Conservation (phyloP, 2,888 invertebrate genomes). For the Brachyptera putata region DNA sequence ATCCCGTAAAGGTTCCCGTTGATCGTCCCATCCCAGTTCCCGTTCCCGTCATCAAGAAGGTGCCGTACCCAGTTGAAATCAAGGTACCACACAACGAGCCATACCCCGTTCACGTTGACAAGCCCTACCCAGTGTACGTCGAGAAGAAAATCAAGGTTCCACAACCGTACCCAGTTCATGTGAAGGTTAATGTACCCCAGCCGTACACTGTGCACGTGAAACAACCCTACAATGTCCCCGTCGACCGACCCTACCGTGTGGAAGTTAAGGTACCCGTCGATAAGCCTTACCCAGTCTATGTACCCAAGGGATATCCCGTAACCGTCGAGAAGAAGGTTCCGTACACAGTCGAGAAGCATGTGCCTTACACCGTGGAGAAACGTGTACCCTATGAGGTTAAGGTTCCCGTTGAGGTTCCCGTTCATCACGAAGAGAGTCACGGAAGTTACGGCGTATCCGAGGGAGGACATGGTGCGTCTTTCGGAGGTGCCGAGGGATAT, state of each 20-base stretch:
- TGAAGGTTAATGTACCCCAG: constrained; percentile 60
- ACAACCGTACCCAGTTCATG: constrained; percentile 65
- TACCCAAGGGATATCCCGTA: constrained; percentile 69
- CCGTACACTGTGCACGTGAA: constrained; percentile 41
- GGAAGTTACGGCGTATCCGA: background rate
- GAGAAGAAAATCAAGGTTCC: constrained; percentile 62
- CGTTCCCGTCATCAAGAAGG: constrained; percentile 65
- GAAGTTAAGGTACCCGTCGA: constrained; percentile 34
- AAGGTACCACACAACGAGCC: constrained; percentile 62
- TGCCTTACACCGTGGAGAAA: constrained; percentile 41
- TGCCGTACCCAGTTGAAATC: constrained; percentile 45
- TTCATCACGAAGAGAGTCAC: background rate
- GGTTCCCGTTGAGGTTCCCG: constrained; percentile 38
- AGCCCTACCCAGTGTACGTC: constrained; percentile 68
- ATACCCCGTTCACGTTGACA: constrained; percentile 66
- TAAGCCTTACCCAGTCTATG: constrained; percentile 37
- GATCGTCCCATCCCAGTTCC: constrained; percentile 54
- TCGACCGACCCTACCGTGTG: constrained; percentile 32
- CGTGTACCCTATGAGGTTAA: constrained; percentile 38
- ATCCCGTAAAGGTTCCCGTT: constrained; percentile 63
- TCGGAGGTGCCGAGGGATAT: constrained; percentile 7
- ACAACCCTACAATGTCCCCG: constrained; percentile 30
- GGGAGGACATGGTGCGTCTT: background rate
- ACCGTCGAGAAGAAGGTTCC: constrained; percentile 60
- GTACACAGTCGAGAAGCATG: constrained; percentile 41